These are phyloP conservation scores for Sclerurus mexicanus DNA, from an alignment of 2,113 vertebrate genomes.

Conservation along the genomic window DNA sequence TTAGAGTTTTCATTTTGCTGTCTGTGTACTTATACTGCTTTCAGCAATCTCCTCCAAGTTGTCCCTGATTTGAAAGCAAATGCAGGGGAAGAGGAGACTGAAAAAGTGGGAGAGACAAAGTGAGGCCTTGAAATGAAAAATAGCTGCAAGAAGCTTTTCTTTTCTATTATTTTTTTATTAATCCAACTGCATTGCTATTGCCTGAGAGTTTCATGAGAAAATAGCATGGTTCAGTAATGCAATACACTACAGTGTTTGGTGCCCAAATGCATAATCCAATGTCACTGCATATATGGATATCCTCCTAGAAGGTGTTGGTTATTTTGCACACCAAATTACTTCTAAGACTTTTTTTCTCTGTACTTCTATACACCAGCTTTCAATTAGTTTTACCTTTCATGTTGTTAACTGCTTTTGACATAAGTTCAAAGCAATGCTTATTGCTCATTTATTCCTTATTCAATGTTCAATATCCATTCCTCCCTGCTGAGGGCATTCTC, in stretches of 20 bases:
- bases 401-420: neutral
- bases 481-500: neutral
- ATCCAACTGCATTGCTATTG: neutral
- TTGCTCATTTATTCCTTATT: neutral
- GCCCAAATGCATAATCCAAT: neutral
- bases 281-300: neutral
- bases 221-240: neutral
- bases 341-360: neutral
- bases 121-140: conserved; percentile 1
- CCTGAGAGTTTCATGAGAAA: neutral
- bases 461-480: neutral
- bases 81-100: neutral
- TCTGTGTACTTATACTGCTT: neutral
- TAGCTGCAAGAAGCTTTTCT: neutral
- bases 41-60: neutral
- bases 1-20: neutral
- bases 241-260: neutral
- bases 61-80: conserved; percentile 1
- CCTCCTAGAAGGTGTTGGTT: neutral
- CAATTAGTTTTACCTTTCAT: neutral
- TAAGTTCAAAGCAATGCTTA: neutral
- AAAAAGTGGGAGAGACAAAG: neutral
- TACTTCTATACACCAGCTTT: neutral
- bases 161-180: neutral
- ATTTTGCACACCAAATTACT: neutral